Percentiles rank a stretch among this genome's conserved stretches.
phyloP scores from a whole-genome alignment of 2,888 invertebrate species.

The Volucella inflata region DNA sequence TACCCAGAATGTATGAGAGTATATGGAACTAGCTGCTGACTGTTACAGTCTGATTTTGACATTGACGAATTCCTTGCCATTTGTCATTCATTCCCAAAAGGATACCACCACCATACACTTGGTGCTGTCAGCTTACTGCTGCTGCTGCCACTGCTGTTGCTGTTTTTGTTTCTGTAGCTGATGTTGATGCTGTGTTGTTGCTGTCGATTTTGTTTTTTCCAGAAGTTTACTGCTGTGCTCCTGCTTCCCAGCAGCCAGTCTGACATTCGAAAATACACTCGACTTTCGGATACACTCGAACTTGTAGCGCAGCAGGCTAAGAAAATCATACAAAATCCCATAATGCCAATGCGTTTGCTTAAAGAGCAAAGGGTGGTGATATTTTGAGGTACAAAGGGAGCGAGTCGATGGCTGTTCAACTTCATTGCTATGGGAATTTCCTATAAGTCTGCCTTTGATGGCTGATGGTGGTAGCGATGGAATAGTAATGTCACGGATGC shows the following conservation, averaged over 20 bases:
- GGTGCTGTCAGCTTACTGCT: slow-evolving; percentile 29
- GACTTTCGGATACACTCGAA: slow-evolving; percentile 35
- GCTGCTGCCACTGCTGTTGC: slow-evolving; percentile 40
- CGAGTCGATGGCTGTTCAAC: slow-evolving; percentile 36
- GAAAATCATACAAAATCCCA: slow-evolving; percentile 65
- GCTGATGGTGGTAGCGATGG: slow-evolving; percentile 45
- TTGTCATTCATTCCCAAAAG: slow-evolving; percentile 83
- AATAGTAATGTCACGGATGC: slow-evolving; percentile 61
- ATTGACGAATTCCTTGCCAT: slow-evolving; percentile 84
- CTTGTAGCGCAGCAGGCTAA: slow-evolving; percentile 67
- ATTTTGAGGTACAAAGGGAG: slow-evolving; percentile 28
- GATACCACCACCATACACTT: slow-evolving; percentile 74
- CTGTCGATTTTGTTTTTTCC: slow-evolving; percentile 53
- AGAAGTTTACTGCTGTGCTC: slow-evolving; percentile 51
- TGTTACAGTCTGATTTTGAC: slow-evolving; percentile 85
- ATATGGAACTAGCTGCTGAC: slow-evolving; percentile 78
- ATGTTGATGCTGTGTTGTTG: slow-evolving; percentile 38
- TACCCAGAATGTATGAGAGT: slow-evolving; percentile 21
- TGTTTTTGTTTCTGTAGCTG: slow-evolving; percentile 22
- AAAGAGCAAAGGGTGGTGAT: slow-evolving; percentile 33
- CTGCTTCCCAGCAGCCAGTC: slow-evolving; percentile 64
- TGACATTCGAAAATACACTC: slow-evolving; percentile 35
- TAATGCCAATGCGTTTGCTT: slow-evolving; percentile 30
- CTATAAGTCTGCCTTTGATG: slow-evolving; percentile 33
- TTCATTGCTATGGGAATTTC: slow-evolving; percentile 72